Conservation (phyloP, 2,113 vertebrate species). For the Oreochromis niloticus region DNA sequence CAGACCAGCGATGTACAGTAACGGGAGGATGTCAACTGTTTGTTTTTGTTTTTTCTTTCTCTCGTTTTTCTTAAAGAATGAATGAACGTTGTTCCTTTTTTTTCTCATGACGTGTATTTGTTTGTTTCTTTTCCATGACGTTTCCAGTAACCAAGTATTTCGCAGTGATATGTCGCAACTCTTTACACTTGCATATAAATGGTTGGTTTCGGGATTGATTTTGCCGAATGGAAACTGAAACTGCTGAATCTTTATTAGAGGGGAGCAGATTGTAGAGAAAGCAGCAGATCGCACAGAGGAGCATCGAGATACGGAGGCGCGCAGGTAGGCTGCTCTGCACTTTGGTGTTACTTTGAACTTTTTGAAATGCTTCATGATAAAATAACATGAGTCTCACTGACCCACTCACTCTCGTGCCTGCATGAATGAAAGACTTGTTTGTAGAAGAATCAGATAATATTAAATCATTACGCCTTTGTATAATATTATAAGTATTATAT, state of each 20-base stretch:
- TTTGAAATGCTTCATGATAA: background rate
- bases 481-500: background rate
- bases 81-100: background rate
- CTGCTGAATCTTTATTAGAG: background rate
- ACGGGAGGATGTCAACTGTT: background rate
- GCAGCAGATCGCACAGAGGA: background rate
- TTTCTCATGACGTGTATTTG: fast-evolving
- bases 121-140: background rate
- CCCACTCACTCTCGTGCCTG: background rate
- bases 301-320: background rate
- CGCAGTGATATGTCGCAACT: fast-evolving
- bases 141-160: background rate
- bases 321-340: background rate
- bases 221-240: background rate
- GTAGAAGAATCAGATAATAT: background rate
- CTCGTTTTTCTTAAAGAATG: background rate
- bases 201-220: background rate
- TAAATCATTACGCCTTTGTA: background rate
- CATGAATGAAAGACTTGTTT: background rate
- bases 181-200: background rate
- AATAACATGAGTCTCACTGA: background rate
- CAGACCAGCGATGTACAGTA: too few relatives aligned
- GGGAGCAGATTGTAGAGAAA: background rate
- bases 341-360: background rate
- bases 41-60: fast-evolving